phyloP scores from a whole-genome alignment of 2,888 invertebrate genomes.

The Hetaerina titia region DNA sequence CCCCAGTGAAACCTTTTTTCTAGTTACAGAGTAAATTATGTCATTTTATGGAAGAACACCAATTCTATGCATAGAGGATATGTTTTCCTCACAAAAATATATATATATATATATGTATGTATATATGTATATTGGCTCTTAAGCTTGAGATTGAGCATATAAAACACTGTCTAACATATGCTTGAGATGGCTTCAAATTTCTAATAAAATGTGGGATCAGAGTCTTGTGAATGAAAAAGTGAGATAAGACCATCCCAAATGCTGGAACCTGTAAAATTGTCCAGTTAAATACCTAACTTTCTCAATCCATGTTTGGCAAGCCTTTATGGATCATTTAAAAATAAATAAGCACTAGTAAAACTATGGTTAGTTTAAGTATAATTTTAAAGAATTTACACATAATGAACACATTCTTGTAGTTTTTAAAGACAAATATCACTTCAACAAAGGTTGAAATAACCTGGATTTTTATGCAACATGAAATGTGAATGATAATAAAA shows the following conservation, averaged over 20 bases:
- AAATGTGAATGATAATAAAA: constrained; percentile 9
- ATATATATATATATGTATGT: neutral
- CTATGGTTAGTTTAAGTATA: constrained; percentile 58
- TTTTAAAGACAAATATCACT: constrained; percentile 52
- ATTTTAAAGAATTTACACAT: constrained; percentile 58
- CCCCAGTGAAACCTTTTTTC: constrained; percentile 47
- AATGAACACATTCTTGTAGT: constrained; percentile 58
- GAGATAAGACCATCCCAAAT: constrained; percentile 18
- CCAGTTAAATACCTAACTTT: constrained; percentile 20
- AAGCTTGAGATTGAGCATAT: constrained; percentile 59
- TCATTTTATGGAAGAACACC: constrained; percentile 64
- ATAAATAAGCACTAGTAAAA: constrained; percentile 58
- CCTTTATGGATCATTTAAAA: constrained; percentile 22
- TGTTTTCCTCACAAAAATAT: constrained; percentile 64
- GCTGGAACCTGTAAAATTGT: neutral
- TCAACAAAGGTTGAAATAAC: constrained; percentile 23
- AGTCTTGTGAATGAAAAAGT: constrained; percentile 27
- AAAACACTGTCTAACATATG: constrained; percentile 36
- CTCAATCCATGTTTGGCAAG: neutral
- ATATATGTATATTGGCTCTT: constrained; percentile 55
- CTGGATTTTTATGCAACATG: neutral
- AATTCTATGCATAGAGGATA: constrained; percentile 59
- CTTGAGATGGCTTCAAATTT: constrained; percentile 18
- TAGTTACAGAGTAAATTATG: constrained; percentile 50
- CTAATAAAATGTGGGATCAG: constrained; percentile 29